Evolutionary conservation across 2,888 invertebrate genomes (phyloP).

Genomic region (Prosopocoilus inquinatus): DNA sequence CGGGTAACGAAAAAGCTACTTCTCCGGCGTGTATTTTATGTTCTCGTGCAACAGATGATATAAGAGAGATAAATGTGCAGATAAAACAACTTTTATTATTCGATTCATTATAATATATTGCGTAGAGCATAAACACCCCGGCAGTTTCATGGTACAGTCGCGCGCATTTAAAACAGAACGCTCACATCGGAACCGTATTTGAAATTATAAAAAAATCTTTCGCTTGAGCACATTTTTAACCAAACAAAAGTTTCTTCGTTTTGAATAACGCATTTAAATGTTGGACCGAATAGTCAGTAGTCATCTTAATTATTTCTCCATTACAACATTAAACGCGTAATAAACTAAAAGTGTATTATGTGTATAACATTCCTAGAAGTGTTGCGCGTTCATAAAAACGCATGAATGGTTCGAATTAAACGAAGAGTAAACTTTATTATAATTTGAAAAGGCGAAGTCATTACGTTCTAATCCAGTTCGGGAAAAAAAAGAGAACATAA

Average conservation of each 20-base stretch:
- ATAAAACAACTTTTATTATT: no score
- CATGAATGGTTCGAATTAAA: constrained; percentile 15
- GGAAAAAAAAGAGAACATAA: neutral
- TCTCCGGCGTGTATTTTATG: no score
- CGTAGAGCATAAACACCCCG: no score
- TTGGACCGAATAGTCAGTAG: neutral
- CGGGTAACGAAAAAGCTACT: no score
- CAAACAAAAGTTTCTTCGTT: neutral
- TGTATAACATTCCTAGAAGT: constrained; percentile 11
- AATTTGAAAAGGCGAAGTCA: constrained; percentile 14
- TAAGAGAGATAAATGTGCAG: no score
- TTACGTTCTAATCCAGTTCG: constrained; percentile 7
- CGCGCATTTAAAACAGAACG: no score
- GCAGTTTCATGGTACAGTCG: no score
- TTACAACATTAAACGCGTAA: neutral
- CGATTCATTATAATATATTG: no score
- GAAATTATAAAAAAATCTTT: neutral
- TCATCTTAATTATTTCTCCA: neutral
- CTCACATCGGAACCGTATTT: neutral
- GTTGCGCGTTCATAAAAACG: neutral
- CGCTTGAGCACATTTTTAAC: neutral
- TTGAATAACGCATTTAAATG: no score
- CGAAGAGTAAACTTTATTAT: constrained; percentile 12
- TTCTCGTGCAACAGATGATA: no score
- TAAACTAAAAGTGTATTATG: neutral